Conservation (phyloP, 1,140 invertebrate species). For the Leptonema lineaticorne region DNA sequence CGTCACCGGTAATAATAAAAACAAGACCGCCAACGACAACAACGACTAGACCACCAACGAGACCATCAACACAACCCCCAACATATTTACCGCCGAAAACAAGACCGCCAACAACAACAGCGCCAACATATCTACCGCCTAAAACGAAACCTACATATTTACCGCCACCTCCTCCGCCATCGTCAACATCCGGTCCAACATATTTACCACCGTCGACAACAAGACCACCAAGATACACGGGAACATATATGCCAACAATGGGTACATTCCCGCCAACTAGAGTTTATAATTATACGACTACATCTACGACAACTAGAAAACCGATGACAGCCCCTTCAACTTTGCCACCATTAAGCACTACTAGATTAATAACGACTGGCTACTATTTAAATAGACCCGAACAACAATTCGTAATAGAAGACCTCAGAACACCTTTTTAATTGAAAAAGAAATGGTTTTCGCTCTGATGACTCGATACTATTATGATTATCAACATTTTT, state of each 20-base stretch:
- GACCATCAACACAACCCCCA: too few relatives aligned
- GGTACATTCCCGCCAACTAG: conserved; percentile 25
- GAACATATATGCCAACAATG: conserved; percentile 25
- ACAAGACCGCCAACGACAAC: too few relatives aligned
- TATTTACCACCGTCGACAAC: conserved; percentile 21
- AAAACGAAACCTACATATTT: neutral
- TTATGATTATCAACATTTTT: too few relatives aligned
- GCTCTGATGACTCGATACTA: too few relatives aligned
- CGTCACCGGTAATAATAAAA: neutral
- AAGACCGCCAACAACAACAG: conserved; percentile 5
- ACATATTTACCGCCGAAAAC: neutral
- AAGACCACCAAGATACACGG: neutral
- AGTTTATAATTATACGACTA: conserved; percentile 18
- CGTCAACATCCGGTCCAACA: conserved; percentile 20
- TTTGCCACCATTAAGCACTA: conserved; percentile 4
- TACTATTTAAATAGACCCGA: conserved; percentile 24
- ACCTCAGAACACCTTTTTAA: neutral
- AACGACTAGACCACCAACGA: too few relatives aligned
- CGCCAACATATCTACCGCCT: conserved; percentile 25
- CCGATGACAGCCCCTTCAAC: conserved; percentile 8
- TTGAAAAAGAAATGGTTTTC: too few relatives aligned
- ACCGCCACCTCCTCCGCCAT: neutral
- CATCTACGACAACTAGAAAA: neutral
- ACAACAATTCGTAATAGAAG: conserved; percentile 10
- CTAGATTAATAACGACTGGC: conserved; percentile 1